A percentile compares a stretch with the other conserved stretches of the same genome.
These are phyloP conservation scores for Sapayoa aenigma DNA, from an alignment of 2,113 vertebrate species.

Conservation along the genomic window DNA sequence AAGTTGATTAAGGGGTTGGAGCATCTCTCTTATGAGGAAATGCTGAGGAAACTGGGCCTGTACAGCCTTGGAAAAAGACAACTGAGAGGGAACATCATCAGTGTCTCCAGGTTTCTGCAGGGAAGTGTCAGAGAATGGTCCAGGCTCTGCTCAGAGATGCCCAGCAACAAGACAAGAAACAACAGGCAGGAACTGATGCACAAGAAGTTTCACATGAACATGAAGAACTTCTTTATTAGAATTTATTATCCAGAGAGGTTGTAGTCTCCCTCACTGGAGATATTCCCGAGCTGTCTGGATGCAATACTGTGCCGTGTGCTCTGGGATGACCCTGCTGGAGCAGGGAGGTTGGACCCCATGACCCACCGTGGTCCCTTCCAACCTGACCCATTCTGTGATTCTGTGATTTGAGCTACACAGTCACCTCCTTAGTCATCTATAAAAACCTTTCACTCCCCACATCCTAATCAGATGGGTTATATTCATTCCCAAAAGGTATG, in stretches of 20 bases:
- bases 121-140: neutral
- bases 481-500: neutral
- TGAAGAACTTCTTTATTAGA: neutral
- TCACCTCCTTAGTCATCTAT: neutral
- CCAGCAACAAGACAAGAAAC: neutral
- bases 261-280: neutral
- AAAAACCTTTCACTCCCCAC: neutral
- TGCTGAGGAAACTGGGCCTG: neutral
- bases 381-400: neutral
- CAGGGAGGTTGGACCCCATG: too few relatives aligned
- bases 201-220: neutral
- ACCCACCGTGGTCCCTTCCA: neutral
- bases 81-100: neutral
- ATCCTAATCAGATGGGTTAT: too few relatives aligned
- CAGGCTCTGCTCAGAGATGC: neutral
- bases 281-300: too few relatives aligned
- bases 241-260: neutral
- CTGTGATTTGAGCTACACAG: neutral
- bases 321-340: neutral
- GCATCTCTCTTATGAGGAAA: neutral
- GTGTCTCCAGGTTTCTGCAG: neutral
- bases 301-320: fast-evolving
- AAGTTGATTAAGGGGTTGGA: neutral
- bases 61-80: neutral
- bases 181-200: neutral